Evolutionary conservation across 2,797 vertebrate species (phyloP), one percentile per base, ranked within the genome.

Genomic region (Sebastes matsubarae): DNA sequence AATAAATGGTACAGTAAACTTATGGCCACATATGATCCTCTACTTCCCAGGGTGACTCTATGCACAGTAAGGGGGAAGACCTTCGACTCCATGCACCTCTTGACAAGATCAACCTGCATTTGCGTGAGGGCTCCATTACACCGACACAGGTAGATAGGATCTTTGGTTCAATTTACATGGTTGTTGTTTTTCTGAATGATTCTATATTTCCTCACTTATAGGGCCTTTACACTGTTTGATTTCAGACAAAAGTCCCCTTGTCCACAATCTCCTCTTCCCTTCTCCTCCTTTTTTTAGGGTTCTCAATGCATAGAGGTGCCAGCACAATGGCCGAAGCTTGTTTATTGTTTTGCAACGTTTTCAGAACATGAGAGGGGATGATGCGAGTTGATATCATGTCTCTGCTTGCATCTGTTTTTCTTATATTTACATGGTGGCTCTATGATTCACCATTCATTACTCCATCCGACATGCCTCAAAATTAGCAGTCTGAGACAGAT

Each of bases 91-190:
- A 79, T 0, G 97, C 97, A 1, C 95, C 97, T 16, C 89, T 97
- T 24, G 96, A 97, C 52, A 97, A 96, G 92, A 95, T 98, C 92
- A 98, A 97, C 82, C 75, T 98, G 34, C 96, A 98, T 55, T 42
- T 98, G 70, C 93, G 95, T 5, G 97, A 97, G 57, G 97, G 97
- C 54, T 89, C 91, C 1, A 72, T 98, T 66, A 91, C 94, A 65
- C 96, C 97, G 2, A 97, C 96, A 24, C 97, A 98, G 96, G 97
- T 98, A 72, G 16, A n/a, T 2, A 22, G 4, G 4, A 18, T 14
- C 29, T 5, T n/a, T 61, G 2, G 1, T 27, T 76, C 16, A 69
- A 8, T 34, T 25, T 32, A 18, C n/a, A 34, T 25, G 11, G 14
- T 14, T 11, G 3, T 12, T 59, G 30, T 58, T 50, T 70, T 50